Evolutionary conservation across 2,888 invertebrate species (phyloP).

Genomic region (Herminia tarsipennalis): DNA sequence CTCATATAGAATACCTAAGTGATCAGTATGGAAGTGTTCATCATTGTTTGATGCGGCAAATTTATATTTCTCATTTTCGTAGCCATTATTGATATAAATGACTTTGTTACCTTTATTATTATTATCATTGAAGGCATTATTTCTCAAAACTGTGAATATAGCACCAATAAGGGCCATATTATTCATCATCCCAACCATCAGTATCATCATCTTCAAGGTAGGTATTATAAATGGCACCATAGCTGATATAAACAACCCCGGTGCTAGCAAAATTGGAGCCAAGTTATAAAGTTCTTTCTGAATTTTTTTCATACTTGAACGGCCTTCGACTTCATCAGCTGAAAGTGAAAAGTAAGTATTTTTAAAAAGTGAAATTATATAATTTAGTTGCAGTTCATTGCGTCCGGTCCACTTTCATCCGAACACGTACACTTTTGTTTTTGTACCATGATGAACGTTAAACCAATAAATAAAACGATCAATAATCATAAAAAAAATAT

Average conservation of each 20-base stretch:
- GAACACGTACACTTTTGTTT: conserved; percentile 2
- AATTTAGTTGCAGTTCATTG: not conserved
- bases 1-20: conserved; percentile 28
- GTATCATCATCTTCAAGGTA: conserved; percentile 87
- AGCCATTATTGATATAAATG: conserved; percentile 85
- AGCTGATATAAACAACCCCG: conserved; percentile 88
- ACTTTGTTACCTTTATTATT: conserved; percentile 84
- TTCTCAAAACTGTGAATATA: conserved; percentile 83
- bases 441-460: not conserved
- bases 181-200: conserved; percentile 87
- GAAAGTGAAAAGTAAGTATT: conserved; percentile 45
- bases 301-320: conserved; percentile 68
- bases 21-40: conserved; percentile 40
- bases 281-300: conserved; percentile 66
- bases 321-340: conserved; percentile 54
- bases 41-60: conserved; percentile 36
- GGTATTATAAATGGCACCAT: conserved; percentile 89
- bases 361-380: conserved; percentile 17
- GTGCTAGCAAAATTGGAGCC: conserved; percentile 86
- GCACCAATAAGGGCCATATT: conserved; percentile 88
- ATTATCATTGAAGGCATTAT: conserved; percentile 85
- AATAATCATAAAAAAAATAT: too few species aligned
- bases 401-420: conserved; percentile 9
- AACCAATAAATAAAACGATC: not conserved
- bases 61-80: conserved; percentile 72